Percentiles rank a stretch among this genome's conserved stretches.
Conservation (phyloP, 2,797 vertebrate genomes). For the Arctocebus calabarensis region DNA sequence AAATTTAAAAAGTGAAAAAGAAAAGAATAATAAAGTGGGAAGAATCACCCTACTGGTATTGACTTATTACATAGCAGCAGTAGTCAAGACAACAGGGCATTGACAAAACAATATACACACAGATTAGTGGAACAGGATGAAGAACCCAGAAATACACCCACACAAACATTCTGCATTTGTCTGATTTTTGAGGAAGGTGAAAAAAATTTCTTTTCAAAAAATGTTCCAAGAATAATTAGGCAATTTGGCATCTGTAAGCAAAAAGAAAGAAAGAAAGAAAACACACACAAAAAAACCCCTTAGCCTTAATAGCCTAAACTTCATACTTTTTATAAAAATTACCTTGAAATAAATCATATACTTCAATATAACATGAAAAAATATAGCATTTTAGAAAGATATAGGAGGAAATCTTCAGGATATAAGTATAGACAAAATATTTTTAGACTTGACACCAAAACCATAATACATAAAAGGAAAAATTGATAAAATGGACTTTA, state of each 20-base stretch:
- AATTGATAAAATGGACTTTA: not conserved
- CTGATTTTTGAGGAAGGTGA: not conserved
- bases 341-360: not conserved
- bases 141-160: not conserved
- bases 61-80: not conserved
- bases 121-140: not conserved
- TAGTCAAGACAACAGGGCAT: not conserved
- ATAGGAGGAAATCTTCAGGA: not conserved
- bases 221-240: not conserved
- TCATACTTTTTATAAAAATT: not conserved
- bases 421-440: not conserved
- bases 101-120: not conserved
- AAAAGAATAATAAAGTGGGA: not conserved
- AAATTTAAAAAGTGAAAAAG: too few species aligned
- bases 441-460: not conserved
- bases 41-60: not conserved
- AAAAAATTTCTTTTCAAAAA: not conserved
- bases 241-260: not conserved
- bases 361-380: not conserved
- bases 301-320: not conserved
- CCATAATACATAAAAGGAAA: not conserved
- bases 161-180: not conserved
- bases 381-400: not conserved
- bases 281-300: too few species aligned
- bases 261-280: not conserved